Evolutionary conservation across 2,797 vertebrate genomes (phyloP).

Genomic region (Cephalopachus bancanus): DNA sequence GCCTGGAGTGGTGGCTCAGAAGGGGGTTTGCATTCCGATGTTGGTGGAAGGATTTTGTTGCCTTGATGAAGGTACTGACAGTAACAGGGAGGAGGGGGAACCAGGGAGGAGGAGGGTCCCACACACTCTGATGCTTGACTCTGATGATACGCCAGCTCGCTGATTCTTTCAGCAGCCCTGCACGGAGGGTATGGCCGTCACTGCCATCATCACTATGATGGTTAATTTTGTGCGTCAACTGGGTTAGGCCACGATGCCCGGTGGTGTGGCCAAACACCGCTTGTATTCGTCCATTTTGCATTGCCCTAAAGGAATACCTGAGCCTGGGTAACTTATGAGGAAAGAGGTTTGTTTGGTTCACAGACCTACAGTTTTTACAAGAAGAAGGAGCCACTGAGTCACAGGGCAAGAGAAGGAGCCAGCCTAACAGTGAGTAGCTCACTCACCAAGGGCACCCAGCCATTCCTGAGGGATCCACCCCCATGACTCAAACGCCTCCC

Average conservation of each 20-base stretch:
- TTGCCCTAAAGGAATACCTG: too few species aligned
- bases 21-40: background rate
- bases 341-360: too few species aligned
- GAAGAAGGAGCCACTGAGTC: too few species aligned
- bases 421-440: too few species aligned
- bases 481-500: too few species aligned
- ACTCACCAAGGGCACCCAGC: too few species aligned
- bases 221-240: background rate
- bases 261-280: background rate
- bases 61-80: background rate
- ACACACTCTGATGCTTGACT: background rate
- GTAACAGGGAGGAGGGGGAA: background rate
- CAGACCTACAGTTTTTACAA: too few species aligned
- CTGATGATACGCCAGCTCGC: background rate
- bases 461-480: too few species aligned
- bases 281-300: too few species aligned
- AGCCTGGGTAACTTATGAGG: too few species aligned
- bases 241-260: background rate
- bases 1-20: background rate
- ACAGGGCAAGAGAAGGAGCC: too few species aligned
- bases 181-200: background rate
- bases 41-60: background rate
- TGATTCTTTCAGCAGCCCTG: background rate
- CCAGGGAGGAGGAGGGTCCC: background rate
- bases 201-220: background rate